phyloP scores from a whole-genome alignment of 2,888 invertebrate genomes.

The Meandrusa payeni region DNA sequence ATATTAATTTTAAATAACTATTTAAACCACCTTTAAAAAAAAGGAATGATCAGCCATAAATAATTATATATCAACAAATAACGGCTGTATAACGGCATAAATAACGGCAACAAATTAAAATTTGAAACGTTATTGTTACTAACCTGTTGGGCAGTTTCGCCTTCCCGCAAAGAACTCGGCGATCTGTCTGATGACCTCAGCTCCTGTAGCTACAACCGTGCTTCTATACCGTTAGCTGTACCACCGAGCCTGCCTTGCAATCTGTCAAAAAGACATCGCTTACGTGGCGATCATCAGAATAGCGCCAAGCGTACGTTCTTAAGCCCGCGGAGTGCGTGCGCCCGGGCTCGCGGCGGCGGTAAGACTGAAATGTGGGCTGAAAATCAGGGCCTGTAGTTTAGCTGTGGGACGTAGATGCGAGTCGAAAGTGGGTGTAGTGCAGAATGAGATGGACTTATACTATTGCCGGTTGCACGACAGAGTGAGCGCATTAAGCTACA shows the following conservation, averaged over 20 bases:
- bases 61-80: too few species aligned
- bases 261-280: constrained; percentile 21
- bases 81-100: too few species aligned
- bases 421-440: constrained; percentile 21
- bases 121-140: too few species aligned
- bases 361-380: constrained; percentile 21
- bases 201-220: too few species aligned
- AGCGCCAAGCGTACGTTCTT: constrained; percentile 1
- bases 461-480: not conserved
- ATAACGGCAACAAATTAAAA: too few species aligned
- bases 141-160: constrained; percentile 20
- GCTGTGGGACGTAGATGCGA: constrained; percentile 15
- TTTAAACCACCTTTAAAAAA: too few species aligned
- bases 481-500: not conserved
- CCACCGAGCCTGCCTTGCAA: not conserved
- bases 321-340: not conserved
- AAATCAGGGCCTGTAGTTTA: constrained; percentile 21
- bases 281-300: constrained; percentile 13
- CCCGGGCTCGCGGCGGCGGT: constrained; percentile 5
- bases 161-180: constrained; percentile 11
- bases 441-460: constrained; percentile 5
- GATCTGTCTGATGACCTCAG: too few species aligned
- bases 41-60: too few species aligned
- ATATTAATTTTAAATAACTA: too few species aligned
- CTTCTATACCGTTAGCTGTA: too few species aligned